Conservation (phyloP, 2,888 invertebrate species). For the Anthrax anthrax region DNA sequence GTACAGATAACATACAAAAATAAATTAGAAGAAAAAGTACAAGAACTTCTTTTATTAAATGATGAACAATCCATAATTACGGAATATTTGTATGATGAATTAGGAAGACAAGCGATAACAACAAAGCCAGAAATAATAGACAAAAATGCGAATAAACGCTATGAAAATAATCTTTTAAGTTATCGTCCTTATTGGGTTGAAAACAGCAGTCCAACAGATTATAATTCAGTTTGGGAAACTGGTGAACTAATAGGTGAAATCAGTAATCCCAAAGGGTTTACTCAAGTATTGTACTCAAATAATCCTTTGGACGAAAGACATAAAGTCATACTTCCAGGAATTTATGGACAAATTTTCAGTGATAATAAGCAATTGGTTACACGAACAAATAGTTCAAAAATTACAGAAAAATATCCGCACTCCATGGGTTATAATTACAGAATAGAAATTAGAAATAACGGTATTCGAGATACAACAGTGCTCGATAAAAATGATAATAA, state of each 20-base stretch:
- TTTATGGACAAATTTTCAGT: neutral
- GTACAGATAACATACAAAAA: neutral
- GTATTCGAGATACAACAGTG: no score
- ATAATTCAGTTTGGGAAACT: neutral
- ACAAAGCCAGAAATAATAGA: neutral
- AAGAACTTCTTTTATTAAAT: neutral
- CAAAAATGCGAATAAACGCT: neutral
- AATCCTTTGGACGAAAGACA: neutral
- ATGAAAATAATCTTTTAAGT: neutral
- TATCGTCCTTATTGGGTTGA: neutral
- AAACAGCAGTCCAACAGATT: neutral
- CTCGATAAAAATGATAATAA: neutral
- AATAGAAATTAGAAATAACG: neutral
- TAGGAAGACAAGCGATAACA: neutral
- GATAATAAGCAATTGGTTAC: neutral
- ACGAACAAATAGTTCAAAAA: neutral
- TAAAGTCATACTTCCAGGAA: neutral
- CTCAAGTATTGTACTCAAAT: neutral
- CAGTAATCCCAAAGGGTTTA: neutral
- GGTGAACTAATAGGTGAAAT: neutral
- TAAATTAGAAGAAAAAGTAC: neutral
- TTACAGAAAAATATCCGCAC: neutral
- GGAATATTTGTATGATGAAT: neutral
- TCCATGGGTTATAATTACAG: neutral
- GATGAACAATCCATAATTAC: neutral